Evolutionary conservation across 2,888 invertebrate species (phyloP).

Genomic region (Pasiphila rectangulata): DNA sequence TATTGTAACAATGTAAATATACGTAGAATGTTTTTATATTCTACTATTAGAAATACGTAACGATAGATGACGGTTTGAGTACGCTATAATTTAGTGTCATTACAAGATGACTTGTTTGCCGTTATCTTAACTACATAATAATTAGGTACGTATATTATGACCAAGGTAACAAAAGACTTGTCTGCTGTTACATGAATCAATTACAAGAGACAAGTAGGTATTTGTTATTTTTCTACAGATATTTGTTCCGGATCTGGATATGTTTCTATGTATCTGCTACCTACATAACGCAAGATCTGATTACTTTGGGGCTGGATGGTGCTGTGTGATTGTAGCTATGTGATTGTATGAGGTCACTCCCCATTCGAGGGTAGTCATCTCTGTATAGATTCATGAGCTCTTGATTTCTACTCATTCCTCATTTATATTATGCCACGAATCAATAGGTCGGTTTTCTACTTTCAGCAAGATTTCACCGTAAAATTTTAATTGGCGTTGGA

Average conservation of each 20-base stretch:
- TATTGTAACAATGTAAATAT: too few relatives aligned
- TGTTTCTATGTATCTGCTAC: too few relatives aligned
- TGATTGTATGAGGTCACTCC: conserved; percentile 1
- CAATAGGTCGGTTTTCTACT: conserved; percentile 2
- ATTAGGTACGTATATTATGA: conserved; percentile 6
- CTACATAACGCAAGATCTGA: too few relatives aligned
- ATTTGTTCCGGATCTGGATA: too few relatives aligned
- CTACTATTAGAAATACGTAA: too few relatives aligned
- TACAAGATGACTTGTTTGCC: conserved; percentile 2
- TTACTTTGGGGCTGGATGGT: too few relatives aligned
- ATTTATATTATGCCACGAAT: conserved; percentile 10
- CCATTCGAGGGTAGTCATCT: conserved; percentile 1
- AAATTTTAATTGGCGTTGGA: conserved; percentile 11
- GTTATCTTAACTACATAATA: conserved; percentile 4
- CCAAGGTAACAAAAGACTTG: conserved; percentile 6
- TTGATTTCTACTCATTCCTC: conserved; percentile 12
- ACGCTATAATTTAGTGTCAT: conserved; percentile 3
- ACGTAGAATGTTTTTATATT: too few relatives aligned
- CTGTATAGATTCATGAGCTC: conserved; percentile 8
- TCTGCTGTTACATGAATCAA: not conserved
- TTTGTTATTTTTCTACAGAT: too few relatives aligned
- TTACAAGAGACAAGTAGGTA: too few relatives aligned
- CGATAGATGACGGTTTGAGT: not conserved
- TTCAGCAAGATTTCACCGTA: conserved; percentile 3
- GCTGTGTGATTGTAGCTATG: too few relatives aligned